phyloP scores from a whole-genome alignment of 2,888 invertebrate species.

The Nemurella pictetii region DNA sequence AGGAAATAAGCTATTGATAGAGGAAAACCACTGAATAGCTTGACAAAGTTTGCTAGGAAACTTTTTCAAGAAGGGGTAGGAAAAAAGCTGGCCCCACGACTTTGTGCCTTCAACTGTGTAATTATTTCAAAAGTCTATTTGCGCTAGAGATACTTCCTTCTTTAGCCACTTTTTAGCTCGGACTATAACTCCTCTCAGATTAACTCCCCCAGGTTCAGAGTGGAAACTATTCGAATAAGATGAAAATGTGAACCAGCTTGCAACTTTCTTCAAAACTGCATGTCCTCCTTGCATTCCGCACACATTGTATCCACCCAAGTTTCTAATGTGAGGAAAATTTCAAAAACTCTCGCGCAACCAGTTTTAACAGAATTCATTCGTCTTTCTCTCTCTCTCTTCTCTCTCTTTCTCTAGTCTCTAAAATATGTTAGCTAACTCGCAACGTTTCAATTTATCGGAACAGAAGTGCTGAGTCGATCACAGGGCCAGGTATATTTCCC shows the following conservation, averaged over 20 bases:
- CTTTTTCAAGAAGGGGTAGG: neutral
- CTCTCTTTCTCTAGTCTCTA: neutral
- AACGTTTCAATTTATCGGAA: neutral
- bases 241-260: neutral
- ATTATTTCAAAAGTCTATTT: conserved; percentile 8
- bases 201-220: neutral
- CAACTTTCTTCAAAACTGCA: neutral
- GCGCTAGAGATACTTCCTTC: neutral
- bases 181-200: neutral
- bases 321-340: neutral
- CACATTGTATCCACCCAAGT: neutral
- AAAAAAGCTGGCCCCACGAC: neutral
- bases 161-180: neutral
- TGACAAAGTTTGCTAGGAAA: neutral
- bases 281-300: neutral
- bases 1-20: neutral
- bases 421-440: neutral
- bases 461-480: neutral
- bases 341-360: neutral
- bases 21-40: neutral
- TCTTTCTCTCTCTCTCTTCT: too few relatives aligned
- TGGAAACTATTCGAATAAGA: neutral
- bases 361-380: neutral
- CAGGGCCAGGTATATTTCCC: neutral
- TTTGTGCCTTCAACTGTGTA: conserved; percentile 16